A percentile compares a stretch with the other conserved stretches of the same genome.
These are phyloP conservation scores for Hyla sarda DNA, from an alignment of 2,113 vertebrate genomes.

Conservation along the genomic window DNA sequence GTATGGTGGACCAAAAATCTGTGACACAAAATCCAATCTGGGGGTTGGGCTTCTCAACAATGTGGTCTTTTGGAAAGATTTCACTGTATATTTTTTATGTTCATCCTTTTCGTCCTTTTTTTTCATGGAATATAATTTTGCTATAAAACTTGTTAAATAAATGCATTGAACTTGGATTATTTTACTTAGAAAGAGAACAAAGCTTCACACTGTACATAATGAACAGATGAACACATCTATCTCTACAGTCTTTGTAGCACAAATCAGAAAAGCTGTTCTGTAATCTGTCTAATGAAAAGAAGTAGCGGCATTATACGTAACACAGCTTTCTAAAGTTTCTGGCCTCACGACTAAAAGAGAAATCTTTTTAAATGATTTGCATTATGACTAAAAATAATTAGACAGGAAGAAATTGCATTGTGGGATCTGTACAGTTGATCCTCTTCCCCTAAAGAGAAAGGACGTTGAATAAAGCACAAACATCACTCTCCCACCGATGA, in stretches of 20 bases:
- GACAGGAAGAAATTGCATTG: background rate
- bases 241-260: background rate
- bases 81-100: too few species aligned
- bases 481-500: conserved; percentile 21
- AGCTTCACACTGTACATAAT: background rate
- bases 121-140: too few species aligned
- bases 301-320: background rate
- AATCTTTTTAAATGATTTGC: conserved; percentile 22
- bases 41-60: too few species aligned
- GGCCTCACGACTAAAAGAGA: background rate
- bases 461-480: conserved; percentile 12
- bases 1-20: too few species aligned
- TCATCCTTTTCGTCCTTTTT: too few species aligned
- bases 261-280: background rate
- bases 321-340: background rate
- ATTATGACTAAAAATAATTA: conserved; percentile 13
- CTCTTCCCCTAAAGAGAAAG: background rate
- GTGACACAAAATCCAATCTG: too few species aligned
- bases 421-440: conserved; percentile 30
- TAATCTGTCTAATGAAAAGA: conserved; percentile 10
- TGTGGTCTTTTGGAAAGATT: too few species aligned
- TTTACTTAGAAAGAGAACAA: background rate
- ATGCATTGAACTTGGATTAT: background rate
- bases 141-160: background rate
- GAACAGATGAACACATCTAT: background rate